Evolutionary conservation across 30 jellyfish, hydroid and myxozoan genomes (phyloP).

Genomic region (Euphysa ruthae): DNA sequence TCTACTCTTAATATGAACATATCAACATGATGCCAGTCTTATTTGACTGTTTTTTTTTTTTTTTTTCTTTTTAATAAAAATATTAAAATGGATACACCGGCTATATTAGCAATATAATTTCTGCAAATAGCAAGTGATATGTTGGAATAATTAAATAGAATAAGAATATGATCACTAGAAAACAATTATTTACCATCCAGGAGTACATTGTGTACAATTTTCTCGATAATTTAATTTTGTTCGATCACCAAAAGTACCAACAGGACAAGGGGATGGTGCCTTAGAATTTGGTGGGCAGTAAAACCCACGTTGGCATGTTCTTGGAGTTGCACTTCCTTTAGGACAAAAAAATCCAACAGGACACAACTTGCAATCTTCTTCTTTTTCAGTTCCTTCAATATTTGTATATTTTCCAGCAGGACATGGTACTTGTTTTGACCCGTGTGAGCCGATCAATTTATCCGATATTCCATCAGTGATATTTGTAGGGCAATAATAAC

Average conservation of each 20-base stretch:
- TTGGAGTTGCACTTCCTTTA: conserved; percentile 80
- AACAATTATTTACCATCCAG: conserved; percentile 70
- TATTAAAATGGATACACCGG: too few species aligned
- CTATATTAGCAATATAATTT: too few species aligned
- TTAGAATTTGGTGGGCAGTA: conserved; percentile 72
- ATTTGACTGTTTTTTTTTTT: too few species aligned
- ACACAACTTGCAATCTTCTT: conserved; percentile 61
- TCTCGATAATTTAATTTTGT: conserved; percentile 70
- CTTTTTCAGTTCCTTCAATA: conserved; percentile 54
- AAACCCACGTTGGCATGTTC: conserved; percentile 79
- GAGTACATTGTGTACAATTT: conserved; percentile 86
- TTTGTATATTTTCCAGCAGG: conserved; percentile 81
- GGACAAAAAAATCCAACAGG: conserved; percentile 76
- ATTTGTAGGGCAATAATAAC: conserved; percentile 90
- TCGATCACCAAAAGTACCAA: conserved; percentile 79
- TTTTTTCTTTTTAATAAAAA: too few species aligned
- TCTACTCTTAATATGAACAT: too few species aligned
- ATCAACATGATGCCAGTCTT: too few species aligned
- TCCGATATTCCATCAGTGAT: conserved; percentile 88
- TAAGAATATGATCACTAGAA: too few species aligned
- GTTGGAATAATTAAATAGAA: too few species aligned
- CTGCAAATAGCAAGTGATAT: too few species aligned
- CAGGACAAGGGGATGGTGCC: conserved; percentile 92
- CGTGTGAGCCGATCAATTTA: conserved; percentile 87
- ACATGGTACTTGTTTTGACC: conserved; percentile 88